Evolutionary conservation across 2,113 vertebrate genomes (phyloP).

Genomic region (Malurus alboscapulatus): DNA sequence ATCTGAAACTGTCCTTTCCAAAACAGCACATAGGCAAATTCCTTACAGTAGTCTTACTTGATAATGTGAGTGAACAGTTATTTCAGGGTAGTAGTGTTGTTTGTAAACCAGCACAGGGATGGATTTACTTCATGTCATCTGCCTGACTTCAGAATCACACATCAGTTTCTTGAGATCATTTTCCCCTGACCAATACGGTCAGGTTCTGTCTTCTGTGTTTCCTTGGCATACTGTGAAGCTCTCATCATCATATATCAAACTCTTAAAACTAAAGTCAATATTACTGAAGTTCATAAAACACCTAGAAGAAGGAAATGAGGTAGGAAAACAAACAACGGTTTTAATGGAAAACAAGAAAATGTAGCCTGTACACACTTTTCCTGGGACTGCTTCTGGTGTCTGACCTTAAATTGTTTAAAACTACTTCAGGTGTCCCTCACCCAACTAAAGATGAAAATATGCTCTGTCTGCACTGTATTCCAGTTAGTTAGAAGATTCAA

Average conservation of each 20-base stretch:
- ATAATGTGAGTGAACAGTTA: neutral
- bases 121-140: neutral
- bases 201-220: neutral
- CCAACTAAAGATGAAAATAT: neutral
- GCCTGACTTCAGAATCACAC: neutral
- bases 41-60: neutral
- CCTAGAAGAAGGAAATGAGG: neutral
- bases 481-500: neutral
- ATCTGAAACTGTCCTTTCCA: neutral
- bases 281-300: neutral
- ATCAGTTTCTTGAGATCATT: neutral
- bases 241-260: neutral
- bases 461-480: neutral
- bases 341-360: neutral
- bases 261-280: neutral
- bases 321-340: neutral
- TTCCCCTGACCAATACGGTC: neutral
- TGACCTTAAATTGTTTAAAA: neutral
- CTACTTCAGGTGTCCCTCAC: neutral
- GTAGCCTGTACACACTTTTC: neutral
- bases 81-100: neutral
- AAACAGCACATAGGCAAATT: neutral
- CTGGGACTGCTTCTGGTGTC: neutral
- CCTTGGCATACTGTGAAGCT: neutral
- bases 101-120: neutral